Evolutionary conservation across 2,797 vertebrate species (phyloP).

Genomic region (Lagocephalus sceleratus): DNA sequence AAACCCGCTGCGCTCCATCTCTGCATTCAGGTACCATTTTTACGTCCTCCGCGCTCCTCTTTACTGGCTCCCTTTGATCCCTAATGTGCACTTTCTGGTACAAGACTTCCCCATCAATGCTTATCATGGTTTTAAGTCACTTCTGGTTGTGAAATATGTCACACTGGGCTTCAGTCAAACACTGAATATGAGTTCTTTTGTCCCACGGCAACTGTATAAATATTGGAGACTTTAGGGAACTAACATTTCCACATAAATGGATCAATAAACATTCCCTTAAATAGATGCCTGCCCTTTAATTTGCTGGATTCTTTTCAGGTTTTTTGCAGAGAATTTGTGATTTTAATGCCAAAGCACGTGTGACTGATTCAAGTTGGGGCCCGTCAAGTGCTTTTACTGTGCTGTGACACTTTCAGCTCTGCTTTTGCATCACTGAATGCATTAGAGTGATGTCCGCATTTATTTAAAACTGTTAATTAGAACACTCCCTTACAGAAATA

Average conservation of each 20-base stretch:
- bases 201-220: not conserved
- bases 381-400: too few relatives aligned
- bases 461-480: slow-evolving; percentile 7
- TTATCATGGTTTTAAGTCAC: not conserved
- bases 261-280: too few relatives aligned
- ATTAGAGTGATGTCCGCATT: slow-evolving; percentile 18
- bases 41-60: slow-evolving; percentile 34
- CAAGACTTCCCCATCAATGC: slow-evolving; percentile 12
- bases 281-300: too few relatives aligned
- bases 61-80: slow-evolving; percentile 44
- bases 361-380: too few relatives aligned
- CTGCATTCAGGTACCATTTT: slow-evolving; percentile 59
- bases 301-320: too few relatives aligned
- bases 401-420: slow-evolving; percentile 1
- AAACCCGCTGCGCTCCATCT: slow-evolving; percentile 70
- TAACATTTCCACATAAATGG: too few relatives aligned
- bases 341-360: too few relatives aligned
- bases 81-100: slow-evolving; percentile 43
- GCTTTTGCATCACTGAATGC: slow-evolving; percentile 14
- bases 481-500: not conserved
- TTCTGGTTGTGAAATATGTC: too few relatives aligned
- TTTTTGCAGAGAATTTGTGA: too few relatives aligned
- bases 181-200: too few relatives aligned
- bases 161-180: too few relatives aligned
- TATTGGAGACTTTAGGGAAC: too few relatives aligned